Evolutionary conservation across 1,140 invertebrate species (phyloP).

Genomic region (Drosophila subobscura): DNA sequence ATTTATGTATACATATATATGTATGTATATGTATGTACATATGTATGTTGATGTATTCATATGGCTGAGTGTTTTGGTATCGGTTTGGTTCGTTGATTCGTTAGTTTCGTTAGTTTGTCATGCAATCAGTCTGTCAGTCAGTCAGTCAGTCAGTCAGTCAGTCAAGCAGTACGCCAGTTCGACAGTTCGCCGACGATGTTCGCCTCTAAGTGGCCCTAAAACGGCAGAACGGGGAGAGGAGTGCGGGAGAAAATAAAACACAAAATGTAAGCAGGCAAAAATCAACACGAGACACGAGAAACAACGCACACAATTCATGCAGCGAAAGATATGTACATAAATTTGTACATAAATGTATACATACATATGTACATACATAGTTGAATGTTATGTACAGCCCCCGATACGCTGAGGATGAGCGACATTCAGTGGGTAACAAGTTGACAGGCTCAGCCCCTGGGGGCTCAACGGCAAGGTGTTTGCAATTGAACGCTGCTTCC

Average conservation of each 20-base stretch:
- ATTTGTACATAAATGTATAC: background rate
- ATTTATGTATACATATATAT: constrained; percentile 30
- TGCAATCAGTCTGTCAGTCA: constrained; percentile 70
- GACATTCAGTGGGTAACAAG: constrained; percentile 13
- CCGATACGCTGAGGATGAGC: constrained; percentile 6
- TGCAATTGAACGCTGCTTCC: too few species aligned
- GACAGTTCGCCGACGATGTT: constrained; percentile 15
- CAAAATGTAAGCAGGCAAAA: constrained; percentile 52
- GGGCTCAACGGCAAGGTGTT: constrained; percentile 31
- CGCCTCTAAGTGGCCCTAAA: constrained; percentile 76
- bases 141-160: constrained; percentile 26
- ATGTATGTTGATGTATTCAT: constrained; percentile 35
- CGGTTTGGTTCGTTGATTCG: constrained; percentile 66
- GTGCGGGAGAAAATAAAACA: constrained; percentile 36
- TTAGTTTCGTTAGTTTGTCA: constrained; percentile 76
- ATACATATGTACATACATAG: constrained; percentile 12
- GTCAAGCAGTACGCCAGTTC: constrained; percentile 5
- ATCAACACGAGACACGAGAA: constrained; percentile 36
- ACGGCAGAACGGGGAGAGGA: constrained; percentile 17
- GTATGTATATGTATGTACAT: constrained; percentile 26
- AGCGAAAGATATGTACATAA: background rate
- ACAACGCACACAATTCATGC: constrained; percentile 15
- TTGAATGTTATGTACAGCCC: background rate
- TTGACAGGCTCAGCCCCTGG: constrained; percentile 17
- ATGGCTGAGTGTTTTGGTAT: constrained; percentile 50